Evolutionary conservation across 2,888 invertebrate species (phyloP).

Genomic region (Automeris io): DNA sequence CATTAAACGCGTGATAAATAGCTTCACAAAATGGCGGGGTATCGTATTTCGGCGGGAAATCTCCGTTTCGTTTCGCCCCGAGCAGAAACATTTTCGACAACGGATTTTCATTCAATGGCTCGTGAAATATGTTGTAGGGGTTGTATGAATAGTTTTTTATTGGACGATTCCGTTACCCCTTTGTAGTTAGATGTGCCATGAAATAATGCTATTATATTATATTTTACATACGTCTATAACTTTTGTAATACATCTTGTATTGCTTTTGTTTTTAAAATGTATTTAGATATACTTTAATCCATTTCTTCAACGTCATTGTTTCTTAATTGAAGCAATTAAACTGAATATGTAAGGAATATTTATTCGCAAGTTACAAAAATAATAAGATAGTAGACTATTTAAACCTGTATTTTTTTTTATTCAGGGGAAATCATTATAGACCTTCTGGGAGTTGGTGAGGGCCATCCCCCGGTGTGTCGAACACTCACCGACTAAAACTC

Average conservation of each 20-base stretch:
- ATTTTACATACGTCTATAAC: not conserved
- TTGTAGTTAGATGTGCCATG: slow-evolving; percentile 36
- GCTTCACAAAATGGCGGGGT: slow-evolving; percentile 64
- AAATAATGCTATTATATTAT: slow-evolving; percentile 20
- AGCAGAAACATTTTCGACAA: slow-evolving; percentile 51
- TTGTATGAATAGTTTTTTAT: slow-evolving; percentile 50
- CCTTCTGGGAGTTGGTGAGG: no score
- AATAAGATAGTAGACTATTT: no score
- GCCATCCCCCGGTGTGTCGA: no score
- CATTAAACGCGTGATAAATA: slow-evolving; percentile 80
- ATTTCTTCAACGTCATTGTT: no score
- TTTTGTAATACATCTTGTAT: not conserved
- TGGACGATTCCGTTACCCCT: slow-evolving; percentile 51
- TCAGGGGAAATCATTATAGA: no score
- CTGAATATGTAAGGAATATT: no score
- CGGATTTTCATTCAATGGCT: slow-evolving; percentile 59
- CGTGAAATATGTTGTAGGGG: slow-evolving; percentile 50
- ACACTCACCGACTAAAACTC: no score
- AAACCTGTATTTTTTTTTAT: no score
- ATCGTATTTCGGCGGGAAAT: slow-evolving; percentile 61
- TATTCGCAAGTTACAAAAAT: no score
- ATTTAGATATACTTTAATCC: no score
- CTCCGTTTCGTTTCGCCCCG: slow-evolving; percentile 28
- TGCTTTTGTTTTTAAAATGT: not conserved
- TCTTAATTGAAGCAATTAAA: no score